Base-by-base conservation (phyloP, 2,888 invertebrate species). In the Esperia sulphurella region DNA sequence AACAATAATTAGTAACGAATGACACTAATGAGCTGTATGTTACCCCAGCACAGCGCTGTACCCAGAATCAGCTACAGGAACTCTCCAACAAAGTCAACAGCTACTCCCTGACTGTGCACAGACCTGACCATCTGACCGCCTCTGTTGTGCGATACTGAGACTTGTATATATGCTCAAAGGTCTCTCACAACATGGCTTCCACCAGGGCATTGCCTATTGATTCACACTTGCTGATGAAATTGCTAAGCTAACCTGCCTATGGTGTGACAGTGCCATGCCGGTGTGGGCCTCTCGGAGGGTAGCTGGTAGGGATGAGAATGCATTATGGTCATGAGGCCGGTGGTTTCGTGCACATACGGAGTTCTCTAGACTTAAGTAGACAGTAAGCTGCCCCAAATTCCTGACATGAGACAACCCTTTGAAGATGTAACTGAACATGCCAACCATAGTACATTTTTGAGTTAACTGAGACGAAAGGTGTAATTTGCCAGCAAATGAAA, bases 351-450 rank as follows among this genome's bases (percentile, higher is more conserved):
- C 66, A 63, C 83, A 82, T 87, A 82, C 63, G 57, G 75, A 66
- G 71, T 86, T 86, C 88, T 88, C 86, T 81, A 79, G 82, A 84
- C 84, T 81, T 75, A 75, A 75, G 71, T 31, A 80, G 72, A 71
- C 70, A 71, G 68, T 78, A 75, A 75, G 81, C 83, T 79, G 68
- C 71, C 66, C 76, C 68, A 52, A 54, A 70, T 75, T 79, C 71
- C 82, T 80, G 67, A 56, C 66, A 77, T 83, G 82, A 72, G 65
- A 60, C 56, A 58, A 61, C 74, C 75, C 73, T 68, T 55, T 80
- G 63, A 61, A 71, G 72, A 86, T 87, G 85, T 73, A 78, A 69
- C 74, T 59, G 50, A 51, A 31, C 10, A 31, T n/a, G n/a, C 21
- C 2, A 21, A 21, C 21, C 21, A 21, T 2, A 21, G 21, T 21